A percentile compares a stretch with the other conserved stretches of the same genome.
phyloP scores from a whole-genome alignment of 2,113 vertebrate genomes.

The Scatophagus argus region DNA sequence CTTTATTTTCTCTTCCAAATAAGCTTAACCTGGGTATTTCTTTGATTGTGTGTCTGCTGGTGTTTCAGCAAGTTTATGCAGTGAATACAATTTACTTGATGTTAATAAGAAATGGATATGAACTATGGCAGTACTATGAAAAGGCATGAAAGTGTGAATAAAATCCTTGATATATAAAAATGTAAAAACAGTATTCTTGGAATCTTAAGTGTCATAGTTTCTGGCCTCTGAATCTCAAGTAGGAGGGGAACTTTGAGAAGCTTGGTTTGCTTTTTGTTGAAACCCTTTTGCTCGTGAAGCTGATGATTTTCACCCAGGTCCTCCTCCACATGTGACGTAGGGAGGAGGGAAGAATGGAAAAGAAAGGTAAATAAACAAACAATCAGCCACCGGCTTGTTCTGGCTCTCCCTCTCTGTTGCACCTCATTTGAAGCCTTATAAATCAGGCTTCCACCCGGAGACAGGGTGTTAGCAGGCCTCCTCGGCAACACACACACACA shows the following conservation, averaged over 20 bases:
- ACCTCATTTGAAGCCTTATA: slow-evolving; percentile 83
- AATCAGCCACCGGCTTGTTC: slow-evolving; percentile 78
- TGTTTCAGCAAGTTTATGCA: not conserved
- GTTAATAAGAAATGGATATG: not conserved
- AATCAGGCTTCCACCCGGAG: slow-evolving; percentile 82
- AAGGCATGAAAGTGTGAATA: not conserved
- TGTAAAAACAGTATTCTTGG: not conserved
- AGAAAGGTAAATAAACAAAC: slow-evolving; percentile 83
- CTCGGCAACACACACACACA: slow-evolving; percentile 49
- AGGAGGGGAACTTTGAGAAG: slow-evolving; percentile 4
- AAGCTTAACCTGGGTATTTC: not conserved
- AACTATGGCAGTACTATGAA: not conserved
- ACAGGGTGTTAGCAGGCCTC: slow-evolving; percentile 79
- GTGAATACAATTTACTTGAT: not conserved
- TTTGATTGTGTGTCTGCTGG: not conserved
- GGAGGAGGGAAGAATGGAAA: slow-evolving; percentile 39
- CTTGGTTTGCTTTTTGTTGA: slow-evolving; percentile 53
- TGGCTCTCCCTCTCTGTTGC: slow-evolving; percentile 78
- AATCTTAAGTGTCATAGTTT: not conserved
- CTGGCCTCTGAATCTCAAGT: not conserved
- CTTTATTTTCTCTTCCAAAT: not conserved
- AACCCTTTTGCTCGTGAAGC: slow-evolving; percentile 53
- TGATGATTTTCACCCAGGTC: slow-evolving; percentile 60
- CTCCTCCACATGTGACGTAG: slow-evolving; percentile 24
- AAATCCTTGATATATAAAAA: too few species aligned